Percentiles rank a stretch among this genome's conserved stretches.
Evolutionary conservation across 2,113 vertebrate species (phyloP).

Genomic region (Struthidea cinerea): DNA sequence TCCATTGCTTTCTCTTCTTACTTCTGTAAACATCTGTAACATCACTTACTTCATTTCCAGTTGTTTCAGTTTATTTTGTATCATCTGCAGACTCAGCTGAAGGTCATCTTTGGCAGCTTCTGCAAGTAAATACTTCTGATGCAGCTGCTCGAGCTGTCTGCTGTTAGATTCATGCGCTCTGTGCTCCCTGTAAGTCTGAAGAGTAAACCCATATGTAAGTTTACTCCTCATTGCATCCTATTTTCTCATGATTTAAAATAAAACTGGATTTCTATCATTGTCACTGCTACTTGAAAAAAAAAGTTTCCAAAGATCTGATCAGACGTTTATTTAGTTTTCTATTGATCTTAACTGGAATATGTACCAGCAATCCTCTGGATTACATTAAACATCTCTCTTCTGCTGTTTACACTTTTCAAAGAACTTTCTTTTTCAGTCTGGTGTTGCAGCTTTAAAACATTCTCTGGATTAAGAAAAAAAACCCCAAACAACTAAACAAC

Average conservation of each 20-base stretch:
- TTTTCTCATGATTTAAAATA: background rate
- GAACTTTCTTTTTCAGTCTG: background rate
- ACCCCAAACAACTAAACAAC: background rate
- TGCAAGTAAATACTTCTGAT: constrained; percentile 83
- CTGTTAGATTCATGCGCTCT: constrained; percentile 74
- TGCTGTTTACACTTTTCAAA: background rate
- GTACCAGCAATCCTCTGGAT: background rate
- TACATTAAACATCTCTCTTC: background rate
- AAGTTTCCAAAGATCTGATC: background rate
- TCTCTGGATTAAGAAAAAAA: background rate
- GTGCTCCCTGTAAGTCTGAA: constrained; percentile 82
- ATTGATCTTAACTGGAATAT: background rate
- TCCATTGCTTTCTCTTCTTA: background rate
- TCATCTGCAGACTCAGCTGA: constrained; percentile 79
- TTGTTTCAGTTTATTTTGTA: constrained; percentile 85
- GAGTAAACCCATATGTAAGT: background rate
- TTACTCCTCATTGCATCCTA: background rate
- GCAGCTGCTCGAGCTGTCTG: constrained; percentile 85
- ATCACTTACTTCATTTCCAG: constrained; percentile 86
- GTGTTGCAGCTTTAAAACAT: background rate
- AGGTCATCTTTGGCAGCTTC: constrained; percentile 85
- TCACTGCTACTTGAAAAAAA: background rate
- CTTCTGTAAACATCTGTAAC: background rate
- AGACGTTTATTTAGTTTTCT: background rate
- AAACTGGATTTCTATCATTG: background rate